Evolutionary conservation across 2,113 vertebrate species (phyloP), one percentile per base, ranked within the genome.

Genomic region (Ictalurus furcatus): DNA sequence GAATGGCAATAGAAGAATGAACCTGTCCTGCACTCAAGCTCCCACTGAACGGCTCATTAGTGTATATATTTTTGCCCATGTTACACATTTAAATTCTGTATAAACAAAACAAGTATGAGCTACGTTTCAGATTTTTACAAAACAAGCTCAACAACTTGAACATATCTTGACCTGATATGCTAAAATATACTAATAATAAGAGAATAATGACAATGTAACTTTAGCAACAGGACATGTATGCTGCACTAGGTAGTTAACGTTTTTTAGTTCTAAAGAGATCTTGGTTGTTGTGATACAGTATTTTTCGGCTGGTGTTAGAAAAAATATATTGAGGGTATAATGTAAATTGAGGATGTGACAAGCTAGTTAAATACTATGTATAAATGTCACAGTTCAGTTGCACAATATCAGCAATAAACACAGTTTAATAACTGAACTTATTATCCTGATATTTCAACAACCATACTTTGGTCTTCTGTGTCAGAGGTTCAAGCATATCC

Each of bases 101-200:
- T 54, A 25, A 44, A 76, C 19, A 76, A 76, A 76, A 44, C 7
- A 76, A 44, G 19, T 28, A 5, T 14, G 44, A 48, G 76, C 2
- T 79, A 52, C 3, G 28, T n/a, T 80, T 80, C 54, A 28, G 13
- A 54, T 80, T 54, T 80, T 80, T 80, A 7, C 4, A n/a, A 84
- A 56, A 59, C 21, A 40, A 25, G 30, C 40, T 61, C 59, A 65
- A n/a, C 71, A 52, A 28, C n/a, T 80, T 80, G 12, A 80, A 14
- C 11, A 17, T 52, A n/a, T 80, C 21, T n/a, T 52, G 12, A 80
- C 4, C 76, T 17, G 48, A n/a, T n/a, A 80, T 54, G 25, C 25
- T 80, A 28, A 48, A 78, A 78, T 78, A 78, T 48, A 40, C 73
- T 76, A 71, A 34, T 74, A 44, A 74, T 44, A 74, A 74, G 34